Percentiles rank a stretch among this genome's conserved stretches.
Evolutionary conservation across 2,888 invertebrate genomes (phyloP).

Genomic region (Tipula unca): DNA sequence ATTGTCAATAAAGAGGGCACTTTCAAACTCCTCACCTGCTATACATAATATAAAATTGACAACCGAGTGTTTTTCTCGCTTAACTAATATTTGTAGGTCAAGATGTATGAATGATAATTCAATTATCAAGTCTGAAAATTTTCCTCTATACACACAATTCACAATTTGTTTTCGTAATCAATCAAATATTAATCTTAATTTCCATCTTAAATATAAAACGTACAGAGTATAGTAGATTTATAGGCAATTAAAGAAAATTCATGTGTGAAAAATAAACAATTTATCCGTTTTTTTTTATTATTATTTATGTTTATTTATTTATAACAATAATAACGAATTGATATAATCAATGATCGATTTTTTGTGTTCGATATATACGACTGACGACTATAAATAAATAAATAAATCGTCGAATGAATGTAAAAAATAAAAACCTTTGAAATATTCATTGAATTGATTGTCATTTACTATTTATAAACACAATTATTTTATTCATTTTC

Average conservation of each 20-base stretch:
- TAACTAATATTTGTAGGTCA: not conserved
- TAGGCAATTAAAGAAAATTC: slow-evolving; percentile 14
- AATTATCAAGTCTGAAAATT: not conserved
- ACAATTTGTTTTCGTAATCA: not conserved
- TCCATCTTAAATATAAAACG: not conserved
- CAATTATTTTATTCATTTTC: slow-evolving; percentile 4
- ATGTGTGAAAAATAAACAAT: slow-evolving; percentile 14
- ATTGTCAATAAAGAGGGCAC: too few relatives aligned
- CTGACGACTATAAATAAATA: not conserved
- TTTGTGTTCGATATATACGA: not conserved
- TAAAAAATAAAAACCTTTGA: not conserved
- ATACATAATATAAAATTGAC: too few relatives aligned
- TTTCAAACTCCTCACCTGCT: too few relatives aligned
- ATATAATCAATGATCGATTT: not conserved
- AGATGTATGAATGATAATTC: not conserved
- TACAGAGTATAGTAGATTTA: not conserved
- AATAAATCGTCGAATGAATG: not conserved
- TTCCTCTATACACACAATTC: not conserved
- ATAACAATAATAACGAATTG: not conserved
- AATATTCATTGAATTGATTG: not conserved
- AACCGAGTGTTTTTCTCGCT: too few relatives aligned
- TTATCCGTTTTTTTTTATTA: slow-evolving; percentile 9
- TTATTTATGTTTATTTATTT: not conserved
- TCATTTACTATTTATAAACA: slow-evolving; percentile 8
- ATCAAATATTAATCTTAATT: slow-evolving; percentile 14